Conservation (phyloP, 2,797 vertebrate genomes). For the Mormyrops attenuatus region DNA sequence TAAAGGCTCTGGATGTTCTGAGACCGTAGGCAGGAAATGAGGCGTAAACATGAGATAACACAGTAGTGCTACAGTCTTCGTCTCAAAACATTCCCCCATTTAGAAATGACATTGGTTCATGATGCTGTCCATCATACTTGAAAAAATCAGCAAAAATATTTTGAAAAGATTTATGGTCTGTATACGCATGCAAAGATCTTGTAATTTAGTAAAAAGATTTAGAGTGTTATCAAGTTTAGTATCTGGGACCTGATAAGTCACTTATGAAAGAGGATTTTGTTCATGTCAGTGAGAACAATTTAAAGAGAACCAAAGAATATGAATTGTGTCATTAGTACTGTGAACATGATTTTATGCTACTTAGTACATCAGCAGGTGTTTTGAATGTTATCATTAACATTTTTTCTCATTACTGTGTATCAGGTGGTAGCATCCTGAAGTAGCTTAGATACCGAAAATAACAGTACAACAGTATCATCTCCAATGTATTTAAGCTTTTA, state of each 20-base stretch:
- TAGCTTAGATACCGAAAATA: not conserved
- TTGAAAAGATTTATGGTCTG: not conserved
- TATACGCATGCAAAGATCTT: not conserved
- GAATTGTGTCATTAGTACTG: not conserved
- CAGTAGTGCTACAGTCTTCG: not conserved
- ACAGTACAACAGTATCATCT: not conserved
- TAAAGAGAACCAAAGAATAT: not conserved
- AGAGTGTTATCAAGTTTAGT: not conserved
- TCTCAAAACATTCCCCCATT: not conserved
- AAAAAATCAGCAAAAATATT: not conserved
- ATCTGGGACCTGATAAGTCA: not conserved
- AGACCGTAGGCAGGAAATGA: slow-evolving; percentile 10
- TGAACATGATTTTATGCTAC: not conserved
- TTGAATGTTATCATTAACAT: not conserved
- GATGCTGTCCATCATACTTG: not conserved
- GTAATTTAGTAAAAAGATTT: not conserved
- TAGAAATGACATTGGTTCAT: not conserved
- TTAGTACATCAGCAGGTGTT: not conserved
- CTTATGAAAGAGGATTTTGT: not conserved
- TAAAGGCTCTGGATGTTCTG: not conserved
- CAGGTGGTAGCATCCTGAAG: not conserved
- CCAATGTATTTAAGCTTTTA: not conserved
- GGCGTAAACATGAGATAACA: not conserved
- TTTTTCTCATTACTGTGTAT: not conserved
- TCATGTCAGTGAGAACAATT: not conserved